Conservation (phyloP, 2,888 invertebrate species). For the Eilema griseolum region DNA sequence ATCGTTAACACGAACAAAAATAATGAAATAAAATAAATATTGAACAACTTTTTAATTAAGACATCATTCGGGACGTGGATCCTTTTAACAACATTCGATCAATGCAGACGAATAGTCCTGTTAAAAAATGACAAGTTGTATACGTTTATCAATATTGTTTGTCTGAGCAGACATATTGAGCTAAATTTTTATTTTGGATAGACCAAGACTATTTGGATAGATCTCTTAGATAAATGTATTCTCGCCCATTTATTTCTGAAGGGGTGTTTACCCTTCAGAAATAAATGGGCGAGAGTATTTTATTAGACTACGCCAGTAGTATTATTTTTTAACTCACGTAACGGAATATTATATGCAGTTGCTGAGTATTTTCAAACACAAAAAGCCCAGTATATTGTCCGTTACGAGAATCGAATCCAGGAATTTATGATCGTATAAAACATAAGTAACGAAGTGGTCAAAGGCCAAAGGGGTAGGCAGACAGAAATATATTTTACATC, state of each 20-base stretch:
- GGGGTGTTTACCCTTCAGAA: too few relatives aligned
- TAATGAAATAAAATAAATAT: not conserved
- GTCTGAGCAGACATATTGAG: not conserved
- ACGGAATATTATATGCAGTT: too few relatives aligned
- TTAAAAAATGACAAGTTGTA: not conserved
- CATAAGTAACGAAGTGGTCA: too few relatives aligned
- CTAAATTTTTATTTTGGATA: not conserved
- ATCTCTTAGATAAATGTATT: not conserved
- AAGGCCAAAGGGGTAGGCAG: too few relatives aligned
- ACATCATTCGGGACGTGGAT: not conserved
- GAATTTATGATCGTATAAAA: too few relatives aligned
- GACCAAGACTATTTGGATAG: not conserved
- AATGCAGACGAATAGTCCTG: not conserved
- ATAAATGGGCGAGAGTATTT: too few relatives aligned
- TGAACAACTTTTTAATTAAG: not conserved
- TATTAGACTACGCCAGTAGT: too few relatives aligned
- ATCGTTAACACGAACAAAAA: not conserved
- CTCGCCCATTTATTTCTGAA: not conserved
- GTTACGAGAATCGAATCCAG: too few relatives aligned
- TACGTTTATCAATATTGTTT: not conserved
- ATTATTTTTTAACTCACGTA: not conserved
- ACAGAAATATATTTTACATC: too few relatives aligned
- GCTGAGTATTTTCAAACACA: too few relatives aligned
- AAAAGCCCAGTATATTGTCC: too few relatives aligned
- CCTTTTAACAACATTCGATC: conserved; percentile 7